Evolutionary conservation across 1,140 invertebrate species (phyloP), one percentile per base, ranked within the genome.

Genomic region (Trachymyrmex cornetzi): DNA sequence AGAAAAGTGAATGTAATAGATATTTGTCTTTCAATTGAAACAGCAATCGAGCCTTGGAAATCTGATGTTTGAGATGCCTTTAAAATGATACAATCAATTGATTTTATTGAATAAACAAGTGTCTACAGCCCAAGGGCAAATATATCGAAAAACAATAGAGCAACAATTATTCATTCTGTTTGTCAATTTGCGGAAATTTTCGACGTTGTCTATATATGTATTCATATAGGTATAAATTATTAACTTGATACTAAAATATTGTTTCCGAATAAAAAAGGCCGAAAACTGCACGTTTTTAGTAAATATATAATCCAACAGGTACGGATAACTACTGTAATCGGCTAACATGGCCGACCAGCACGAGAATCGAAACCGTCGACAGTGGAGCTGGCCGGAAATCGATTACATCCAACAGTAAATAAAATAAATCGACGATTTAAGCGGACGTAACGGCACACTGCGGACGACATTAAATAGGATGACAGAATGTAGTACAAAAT

Each of bases 381-480:
- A 50, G 34, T 48, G 67, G 67, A 72, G 27, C 80, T 19, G 19
- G 53, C 80, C 80, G 80, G 67, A 74, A 82, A 82, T 82, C 80
- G 80, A 82, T 82, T 82, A 74, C 69, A 75, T 63, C 71, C 69
- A 53, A 48, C 69, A 30, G 69, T 57, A 84, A 84, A 84, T 84
- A 84, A 84, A 84, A 84, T 84, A 75, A 84, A 84, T 84, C 69
- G 80, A 48, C 69, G 55, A 84, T 82, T 82, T 74, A 72, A 82
- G 55, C 80, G 69, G 53, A 48, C 77, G 77, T 69, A 59, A 34
- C 79, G 66, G 53, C 64, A n/a, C 48, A 19, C 77, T 80, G 63
- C 30, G 77, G 53, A 84, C 69, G 80, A 84, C 80, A 84, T 84
- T 84, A 84, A 84, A 75, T 72, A 74, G 53, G 69, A 84, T 84